Percentiles rank a stretch among this genome's conserved stretches.
Conservation (phyloP, 2,797 vertebrate genomes). For the Lerista edwardsae region DNA sequence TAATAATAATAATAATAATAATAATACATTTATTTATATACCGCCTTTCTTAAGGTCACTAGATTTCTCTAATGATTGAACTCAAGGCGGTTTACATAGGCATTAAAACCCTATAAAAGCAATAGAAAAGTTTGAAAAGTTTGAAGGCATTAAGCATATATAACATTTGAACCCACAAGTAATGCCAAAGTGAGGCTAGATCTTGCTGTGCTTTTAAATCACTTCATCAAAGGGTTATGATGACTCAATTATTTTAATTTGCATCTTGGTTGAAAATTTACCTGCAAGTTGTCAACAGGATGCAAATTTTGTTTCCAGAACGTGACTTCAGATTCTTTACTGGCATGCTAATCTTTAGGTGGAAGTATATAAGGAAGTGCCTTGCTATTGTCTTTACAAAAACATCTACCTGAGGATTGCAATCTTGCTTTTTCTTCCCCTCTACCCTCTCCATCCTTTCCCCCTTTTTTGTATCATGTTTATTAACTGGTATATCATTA, state of each 20-base stretch:
- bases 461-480: not conserved
- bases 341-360: too few relatives aligned
- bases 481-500: too few relatives aligned
- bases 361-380: too few relatives aligned
- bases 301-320: constrained; percentile 7
- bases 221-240: constrained; percentile 19
- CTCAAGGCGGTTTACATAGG: too few relatives aligned
- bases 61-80: too few relatives aligned
- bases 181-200: not conserved
- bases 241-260: not conserved
- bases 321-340: not conserved
- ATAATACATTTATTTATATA: too few relatives aligned
- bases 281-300: constrained; percentile 9
- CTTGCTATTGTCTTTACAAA: not conserved
- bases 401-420: not conserved
- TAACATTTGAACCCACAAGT: not conserved
- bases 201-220: not conserved
- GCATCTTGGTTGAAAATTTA: not conserved
- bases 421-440: too few relatives aligned
- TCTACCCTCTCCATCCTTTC: too few relatives aligned
- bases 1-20: too few relatives aligned
- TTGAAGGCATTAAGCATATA: constrained; percentile 24
- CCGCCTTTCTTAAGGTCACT: too few relatives aligned
- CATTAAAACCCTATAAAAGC: constrained; percentile 10
- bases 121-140: constrained; percentile 14